These are phyloP conservation scores for Coccyzus lansbergi DNA, from an alignment of 2,797 vertebrate genomes.

Conservation along the genomic window DNA sequence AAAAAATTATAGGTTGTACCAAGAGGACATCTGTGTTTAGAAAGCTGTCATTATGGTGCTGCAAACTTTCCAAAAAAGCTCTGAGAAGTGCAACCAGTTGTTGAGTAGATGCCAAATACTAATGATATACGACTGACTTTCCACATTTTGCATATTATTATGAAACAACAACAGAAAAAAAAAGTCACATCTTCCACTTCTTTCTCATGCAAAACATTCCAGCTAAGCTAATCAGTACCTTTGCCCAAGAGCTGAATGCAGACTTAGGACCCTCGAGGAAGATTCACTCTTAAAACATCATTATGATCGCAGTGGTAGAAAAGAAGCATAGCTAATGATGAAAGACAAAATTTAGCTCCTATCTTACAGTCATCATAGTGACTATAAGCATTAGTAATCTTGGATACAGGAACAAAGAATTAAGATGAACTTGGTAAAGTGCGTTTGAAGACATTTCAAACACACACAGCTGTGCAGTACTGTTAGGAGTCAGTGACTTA, in stretches of 20 bases:
- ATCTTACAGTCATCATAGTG: rapidly evolving
- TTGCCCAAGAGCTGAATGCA: background rate
- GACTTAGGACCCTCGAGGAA: rapidly evolving
- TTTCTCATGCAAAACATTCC: background rate
- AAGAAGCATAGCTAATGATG: background rate
- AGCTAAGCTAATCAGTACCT: background rate
- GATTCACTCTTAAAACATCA: background rate
- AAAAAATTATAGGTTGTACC: slow-evolving; percentile 69
- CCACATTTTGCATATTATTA: slow-evolving; percentile 40
- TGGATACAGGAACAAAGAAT: background rate
- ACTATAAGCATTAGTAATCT: background rate
- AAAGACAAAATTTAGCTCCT: background rate
- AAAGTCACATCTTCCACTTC: background rate
- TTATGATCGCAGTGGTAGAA: background rate
- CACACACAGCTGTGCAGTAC: background rate
- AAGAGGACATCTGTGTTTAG: slow-evolving; percentile 69
- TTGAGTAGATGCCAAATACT: slow-evolving; percentile 51
- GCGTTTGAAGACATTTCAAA: background rate
- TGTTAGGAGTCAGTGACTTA: background rate
- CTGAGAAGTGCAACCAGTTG: slow-evolving; percentile 57
- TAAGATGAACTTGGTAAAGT: background rate
- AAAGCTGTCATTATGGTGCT: slow-evolving; percentile 68
- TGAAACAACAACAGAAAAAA: background rate
- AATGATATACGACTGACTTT: slow-evolving; percentile 52
- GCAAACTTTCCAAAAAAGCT: slow-evolving; percentile 68